Base-by-base conservation (phyloP, 2,113 vertebrate species). In the Kryptolebias marmoratus region DNA sequence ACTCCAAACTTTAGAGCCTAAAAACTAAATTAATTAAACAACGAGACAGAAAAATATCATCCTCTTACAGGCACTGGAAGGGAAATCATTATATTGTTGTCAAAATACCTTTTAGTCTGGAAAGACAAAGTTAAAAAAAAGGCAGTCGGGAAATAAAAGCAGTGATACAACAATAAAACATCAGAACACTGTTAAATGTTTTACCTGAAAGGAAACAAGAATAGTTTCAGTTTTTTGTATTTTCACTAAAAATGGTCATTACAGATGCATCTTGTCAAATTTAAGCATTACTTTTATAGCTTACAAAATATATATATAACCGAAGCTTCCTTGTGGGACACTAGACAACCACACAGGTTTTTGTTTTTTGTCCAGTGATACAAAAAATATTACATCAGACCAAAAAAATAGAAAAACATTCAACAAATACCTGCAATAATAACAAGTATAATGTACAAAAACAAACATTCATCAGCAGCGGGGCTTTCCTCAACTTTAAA, bases 311-410 rank as follows among this genome's bases (percentile, higher is more conserved):
- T n/a, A 63, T 32, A 32, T 22, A 47, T n/a, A 63, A 42, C 9
- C 27, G 7, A 79, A 61, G 27, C 39, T 58, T 48, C 53, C 39
- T 45, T 52, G 32, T 58, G 49, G 68, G 65, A 73, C 74, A 45
- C 27, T 28, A 49, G 61, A 45, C 22, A 13, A 27, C 22, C 36
- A 36, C 7, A 42, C 5, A 42, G 5, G 10, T 4, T 3, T 36
- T 36, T 42, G 39, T 27, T 36, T 62, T 62, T n/a, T 18, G 14
- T 15, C 12, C 52, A 4, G 18, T 39, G 64, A 45, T n/a, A 77
- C 11, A 66, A 60, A 75, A 64, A 11, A 27, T 48, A 15, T 48
- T 48, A 16, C 8, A 14, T 54, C 11, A 66, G 5, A 56, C 42
- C 31, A 36, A 55, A 18, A 39, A 76, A 48, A 67, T 10, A 64